Conservation (phyloP, 2,113 vertebrate genomes). For the Nerophis lumbriciformis region DNA sequence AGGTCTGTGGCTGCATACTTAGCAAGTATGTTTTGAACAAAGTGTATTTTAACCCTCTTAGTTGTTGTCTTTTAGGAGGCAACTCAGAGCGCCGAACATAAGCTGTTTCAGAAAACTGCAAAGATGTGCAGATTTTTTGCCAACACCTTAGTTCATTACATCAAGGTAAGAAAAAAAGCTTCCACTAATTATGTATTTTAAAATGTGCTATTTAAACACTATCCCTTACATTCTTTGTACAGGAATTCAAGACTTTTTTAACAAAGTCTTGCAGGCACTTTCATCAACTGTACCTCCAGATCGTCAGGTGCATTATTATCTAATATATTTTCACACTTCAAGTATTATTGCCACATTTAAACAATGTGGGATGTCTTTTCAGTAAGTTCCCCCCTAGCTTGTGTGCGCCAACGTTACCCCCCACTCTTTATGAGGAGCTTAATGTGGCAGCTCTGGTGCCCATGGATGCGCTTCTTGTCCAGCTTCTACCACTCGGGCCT, state of each 20-base stretch:
- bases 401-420: conserved; percentile 63
- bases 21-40: background rate
- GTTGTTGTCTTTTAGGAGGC: conserved; percentile 62
- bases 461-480: conserved; percentile 79
- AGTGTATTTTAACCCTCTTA: background rate
- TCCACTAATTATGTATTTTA: background rate
- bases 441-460: conserved; percentile 74
- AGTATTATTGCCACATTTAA: background rate
- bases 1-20: conserved; percentile 45
- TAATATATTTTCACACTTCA: background rate
- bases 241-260: conserved; percentile 88
- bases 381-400: conserved; percentile 87
- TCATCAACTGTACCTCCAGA: conserved; percentile 84
- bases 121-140: conserved; percentile 94
- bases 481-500: conserved; percentile 75
- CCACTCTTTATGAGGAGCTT: conserved; percentile 76
- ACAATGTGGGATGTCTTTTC: conserved; percentile 6
- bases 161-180: conserved; percentile 72
- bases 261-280: conserved; percentile 72
- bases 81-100: conserved; percentile 74
- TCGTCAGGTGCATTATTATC: conserved; percentile 75
- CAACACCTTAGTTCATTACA: conserved; percentile 90
- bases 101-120: conserved; percentile 86
- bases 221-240: conserved; percentile 11
- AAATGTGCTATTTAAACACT: background rate